These are phyloP conservation scores for Hydractinia echinata DNA, from an alignment of 30 jellyfish, hydroid and myxozoan species.

Conservation along the genomic window DNA sequence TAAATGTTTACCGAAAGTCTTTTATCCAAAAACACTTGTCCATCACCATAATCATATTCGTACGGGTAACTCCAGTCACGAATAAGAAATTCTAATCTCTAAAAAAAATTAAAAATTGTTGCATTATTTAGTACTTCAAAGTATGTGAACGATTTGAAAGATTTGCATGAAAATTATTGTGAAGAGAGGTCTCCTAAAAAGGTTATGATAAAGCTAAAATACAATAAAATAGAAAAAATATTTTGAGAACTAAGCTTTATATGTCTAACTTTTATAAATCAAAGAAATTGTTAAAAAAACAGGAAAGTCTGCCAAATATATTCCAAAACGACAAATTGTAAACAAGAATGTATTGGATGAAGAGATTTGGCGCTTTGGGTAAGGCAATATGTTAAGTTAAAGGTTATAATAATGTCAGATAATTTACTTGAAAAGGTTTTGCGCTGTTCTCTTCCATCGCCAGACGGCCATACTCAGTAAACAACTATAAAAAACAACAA, in stretches of 20 bases:
- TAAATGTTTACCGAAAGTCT: constrained; percentile 58
- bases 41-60: constrained; percentile 94
- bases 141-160: neutral
- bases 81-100: constrained; percentile 74
- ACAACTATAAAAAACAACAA: constrained; percentile 46
- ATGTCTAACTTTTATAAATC: too few relatives aligned
- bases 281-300: too few relatives aligned
- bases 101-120: neutral
- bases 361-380: too few relatives aligned
- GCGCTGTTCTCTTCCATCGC: constrained; percentile 71
- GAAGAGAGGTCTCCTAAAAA: too few relatives aligned
- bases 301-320: too few relatives aligned
- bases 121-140: neutral
- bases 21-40: constrained; percentile 65
- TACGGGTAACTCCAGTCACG: constrained; percentile 99
- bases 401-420: neutral
- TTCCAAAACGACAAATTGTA: too few relatives aligned
- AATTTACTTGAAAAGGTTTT: constrained; percentile 96
- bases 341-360: too few relatives aligned
- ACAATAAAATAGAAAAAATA: too few relatives aligned
- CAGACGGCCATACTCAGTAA: constrained; percentile 99
- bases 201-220: too few relatives aligned
- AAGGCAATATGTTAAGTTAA: neutral
- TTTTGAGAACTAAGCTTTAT: too few relatives aligned
- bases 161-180: too few relatives aligned